Evolutionary conservation across 2,888 invertebrate species (phyloP), one percentile per base, ranked within the genome.

Genomic region (Lampropteryx suffumata): DNA sequence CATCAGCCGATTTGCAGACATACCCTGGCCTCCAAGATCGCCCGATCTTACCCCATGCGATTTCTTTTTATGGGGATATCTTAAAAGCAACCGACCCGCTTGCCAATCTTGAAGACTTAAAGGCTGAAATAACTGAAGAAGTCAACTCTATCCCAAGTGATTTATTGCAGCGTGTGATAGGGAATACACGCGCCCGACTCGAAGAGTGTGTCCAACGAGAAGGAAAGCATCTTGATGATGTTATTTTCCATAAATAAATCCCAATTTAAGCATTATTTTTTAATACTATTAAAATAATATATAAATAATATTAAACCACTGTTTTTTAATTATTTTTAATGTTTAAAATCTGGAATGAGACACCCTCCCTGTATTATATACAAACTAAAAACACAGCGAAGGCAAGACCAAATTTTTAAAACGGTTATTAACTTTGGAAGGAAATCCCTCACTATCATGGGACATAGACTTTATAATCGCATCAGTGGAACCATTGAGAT

Each of bases 151-250:
- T 41, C 41, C 42, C 36, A 52, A 42, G 10, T 41, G 13, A 42
- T 50, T 10, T 45, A 24, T 45, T 40, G n/a, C n/a, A 50, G 40
- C 45, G 40, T 24, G 40, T 53, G 33, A 44, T 34, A 24, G 40
- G 44, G 39, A 53, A 53, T 30, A 48, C 44, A 40, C 44, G 48
- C 40, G 53, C 48, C 44, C 47, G 53, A 53, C 39, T 53, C 28
- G 39, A 48, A 48, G 21, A 53, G 43, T 48, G 47, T 34, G 48
- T 53, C 30, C 48, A 44, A 24, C 34, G 12, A 12, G 32, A 32
- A 1, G 12, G 32, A 12, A 12, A 7, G 13, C 32, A 32, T 32
- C 13, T 13, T n/a, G n/a, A n/a, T 12, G 32, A 13, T 13, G 13
- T 13, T 3, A 13, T 32, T 32, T 32, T 32, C 13, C 12, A 32